Conservation (phyloP, 2,888 invertebrate genomes). For the Deroplatys truncata region DNA sequence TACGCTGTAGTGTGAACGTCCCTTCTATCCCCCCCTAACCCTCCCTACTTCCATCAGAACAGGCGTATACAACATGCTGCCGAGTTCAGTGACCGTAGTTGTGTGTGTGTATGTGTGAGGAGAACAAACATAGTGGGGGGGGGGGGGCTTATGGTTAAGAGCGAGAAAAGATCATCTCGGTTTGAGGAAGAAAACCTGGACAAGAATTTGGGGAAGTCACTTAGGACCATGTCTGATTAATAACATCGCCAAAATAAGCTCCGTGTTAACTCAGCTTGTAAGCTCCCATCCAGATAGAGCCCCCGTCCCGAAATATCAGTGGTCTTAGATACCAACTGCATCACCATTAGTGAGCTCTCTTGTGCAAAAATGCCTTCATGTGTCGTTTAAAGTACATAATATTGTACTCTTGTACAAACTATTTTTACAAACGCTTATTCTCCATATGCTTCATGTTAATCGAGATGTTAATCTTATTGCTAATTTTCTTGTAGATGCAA, state of each 20-base stretch:
- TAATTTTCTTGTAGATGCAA: too few relatives aligned
- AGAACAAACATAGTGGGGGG: not conserved
- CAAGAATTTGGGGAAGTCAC: not conserved
- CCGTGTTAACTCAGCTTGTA: too few relatives aligned
- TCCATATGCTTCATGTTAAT: too few relatives aligned
- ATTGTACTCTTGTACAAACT: too few relatives aligned
- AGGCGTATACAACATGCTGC: not conserved
- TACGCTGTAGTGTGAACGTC: not conserved
- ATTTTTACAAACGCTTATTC: too few relatives aligned
- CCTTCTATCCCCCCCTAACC: not conserved
- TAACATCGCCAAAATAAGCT: not conserved
- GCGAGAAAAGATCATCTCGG: not conserved
- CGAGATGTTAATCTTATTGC: too few relatives aligned
- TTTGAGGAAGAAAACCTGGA: not conserved
- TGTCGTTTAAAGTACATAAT: too few relatives aligned
- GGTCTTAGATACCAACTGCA: too few relatives aligned
- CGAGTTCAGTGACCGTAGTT: slow-evolving; percentile 2
- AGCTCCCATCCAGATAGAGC: too few relatives aligned
- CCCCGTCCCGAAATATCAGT: too few relatives aligned
- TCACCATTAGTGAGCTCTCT: too few relatives aligned
- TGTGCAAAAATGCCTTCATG: too few relatives aligned
- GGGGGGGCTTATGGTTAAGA: not conserved
- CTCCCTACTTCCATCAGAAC: not conserved
- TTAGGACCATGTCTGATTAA: not conserved
- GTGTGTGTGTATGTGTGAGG: not conserved